Conservation (phyloP, 2,888 invertebrate genomes). For the Agrenia bidenticulata region DNA sequence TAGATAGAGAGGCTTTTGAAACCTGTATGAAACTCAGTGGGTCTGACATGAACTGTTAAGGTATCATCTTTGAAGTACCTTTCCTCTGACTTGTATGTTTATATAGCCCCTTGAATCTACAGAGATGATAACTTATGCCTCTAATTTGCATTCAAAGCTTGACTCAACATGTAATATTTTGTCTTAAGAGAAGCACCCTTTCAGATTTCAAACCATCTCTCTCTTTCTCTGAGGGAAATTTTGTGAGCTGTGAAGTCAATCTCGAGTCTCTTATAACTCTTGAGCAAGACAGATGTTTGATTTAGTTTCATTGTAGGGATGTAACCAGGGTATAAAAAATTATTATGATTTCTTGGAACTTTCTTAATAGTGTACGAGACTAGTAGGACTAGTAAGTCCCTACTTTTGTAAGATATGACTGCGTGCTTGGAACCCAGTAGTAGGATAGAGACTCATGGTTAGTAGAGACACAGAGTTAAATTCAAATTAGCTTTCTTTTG, state of each 20-base stretch:
- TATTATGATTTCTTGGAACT: neutral
- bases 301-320: neutral
- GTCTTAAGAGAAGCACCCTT: slow-evolving; percentile 10
- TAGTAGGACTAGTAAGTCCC: neutral
- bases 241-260: neutral
- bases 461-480: slow-evolving; percentile 7
- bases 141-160: slow-evolving; percentile 15
- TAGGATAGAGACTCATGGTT: no score
- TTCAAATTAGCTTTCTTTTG: slow-evolving; percentile 24
- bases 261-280: neutral
- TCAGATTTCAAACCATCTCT: no score
- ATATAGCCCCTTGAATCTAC: no score
- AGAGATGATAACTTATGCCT: slow-evolving; percentile 8
- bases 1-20: no score
- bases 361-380: no score
- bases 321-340: neutral
- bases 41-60: no score
- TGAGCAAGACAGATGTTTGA: slow-evolving; percentile 5
- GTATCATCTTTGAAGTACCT: no score
- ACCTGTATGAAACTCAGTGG: no score
- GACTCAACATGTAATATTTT: slow-evolving; percentile 16
- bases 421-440: no score
- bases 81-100: no score
- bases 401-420: slow-evolving; percentile 1
- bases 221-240: neutral